Evolutionary conservation across 2,797 vertebrate species (phyloP), one percentile per base, ranked within the genome.

Genomic region (Psittacula derbiana): DNA sequence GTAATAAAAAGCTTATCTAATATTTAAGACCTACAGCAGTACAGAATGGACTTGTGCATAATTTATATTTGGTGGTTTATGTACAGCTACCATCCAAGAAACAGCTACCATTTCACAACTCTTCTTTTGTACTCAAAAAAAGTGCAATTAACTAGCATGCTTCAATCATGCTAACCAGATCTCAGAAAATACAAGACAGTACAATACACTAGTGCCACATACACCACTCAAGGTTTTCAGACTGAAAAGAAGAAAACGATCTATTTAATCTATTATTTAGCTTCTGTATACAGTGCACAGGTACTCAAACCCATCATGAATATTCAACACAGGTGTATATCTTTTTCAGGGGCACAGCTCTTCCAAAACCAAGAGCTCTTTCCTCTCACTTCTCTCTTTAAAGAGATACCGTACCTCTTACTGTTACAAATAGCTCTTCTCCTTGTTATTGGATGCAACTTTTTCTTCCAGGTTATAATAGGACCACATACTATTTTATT

Each of bases 211-310:
- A 70, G 28, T 28, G 33, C 31, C 78, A 92, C 60, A 86, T n/a
- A 43, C 12, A 76, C 52, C 50, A 85, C 40, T 92, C 78, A 82
- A 55, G 21, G 38, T 57, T 79, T 93, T 85, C 64, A 70, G 46
- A 92, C 67, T 16, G 74, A 75, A 96, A 88, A 74, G 47, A 86
- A 58, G 25, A 16, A 55, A 94, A 46, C 30, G n/a, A 38, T 43
- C 50, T 66, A 75, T 75, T 92, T 80, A 60, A 92, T 88, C 87
- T 87, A 89, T 87, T 95, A 90, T 92, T 95, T 81, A 90, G 13
- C 43, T 86, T 69, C 83, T 50, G 31, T 43, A 69, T 65, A 65
- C 13, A 60, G 73, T 61, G 61, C 88, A 79, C 70, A 69, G 57
- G 44, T 69, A 72, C 69, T 90, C 38, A 69, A 93, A 74, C 6